phyloP scores from a whole-genome alignment of 2,888 invertebrate species.

The Bruchidius siliquastri region DNA sequence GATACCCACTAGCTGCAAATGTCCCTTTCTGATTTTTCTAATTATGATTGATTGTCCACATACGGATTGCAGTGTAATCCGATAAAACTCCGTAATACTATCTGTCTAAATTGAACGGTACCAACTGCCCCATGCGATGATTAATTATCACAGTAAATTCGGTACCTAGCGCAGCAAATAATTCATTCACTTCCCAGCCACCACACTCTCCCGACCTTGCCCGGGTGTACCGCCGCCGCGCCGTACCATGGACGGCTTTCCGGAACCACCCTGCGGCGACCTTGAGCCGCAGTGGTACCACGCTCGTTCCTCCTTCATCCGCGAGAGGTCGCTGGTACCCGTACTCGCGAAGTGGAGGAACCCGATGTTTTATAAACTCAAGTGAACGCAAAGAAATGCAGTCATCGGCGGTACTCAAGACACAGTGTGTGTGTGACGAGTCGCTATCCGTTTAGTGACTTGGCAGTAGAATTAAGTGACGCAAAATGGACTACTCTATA shows the following conservation, averaged over 20 bases:
- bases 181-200: background rate
- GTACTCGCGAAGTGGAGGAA: background rate
- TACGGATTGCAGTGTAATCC: no score
- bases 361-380: background rate
- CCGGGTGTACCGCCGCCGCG: background rate
- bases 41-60: no score
- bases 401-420: background rate
- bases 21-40: no score
- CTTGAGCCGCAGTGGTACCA: background rate
- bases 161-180: background rate
- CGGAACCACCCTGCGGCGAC: background rate
- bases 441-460: background rate
- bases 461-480: background rate
- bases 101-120: background rate
- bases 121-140: background rate
- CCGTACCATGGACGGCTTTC: background rate
- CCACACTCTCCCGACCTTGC: background rate
- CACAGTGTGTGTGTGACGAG: background rate
- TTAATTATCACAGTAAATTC: background rate
- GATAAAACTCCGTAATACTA: no score
- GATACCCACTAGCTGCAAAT: no score
- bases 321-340: background rate
- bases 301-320: background rate
- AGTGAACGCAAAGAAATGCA: background rate
- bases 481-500: background rate